Base-by-base conservation (phyloP, 1,140 invertebrate species). In the Diuraphis noxia region DNA sequence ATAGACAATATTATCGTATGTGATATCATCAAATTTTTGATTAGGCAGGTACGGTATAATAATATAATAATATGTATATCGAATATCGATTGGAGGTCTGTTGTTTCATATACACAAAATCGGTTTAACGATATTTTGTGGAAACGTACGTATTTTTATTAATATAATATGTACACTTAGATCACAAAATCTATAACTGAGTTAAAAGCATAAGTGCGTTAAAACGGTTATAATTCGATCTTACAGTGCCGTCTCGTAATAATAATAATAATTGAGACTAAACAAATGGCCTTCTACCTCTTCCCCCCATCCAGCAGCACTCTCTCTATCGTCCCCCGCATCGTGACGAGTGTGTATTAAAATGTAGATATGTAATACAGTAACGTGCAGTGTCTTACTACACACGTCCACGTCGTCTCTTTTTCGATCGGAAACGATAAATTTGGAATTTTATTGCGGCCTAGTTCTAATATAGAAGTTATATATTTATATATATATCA, bases 391-490 rank as follows among this genome's bases (percentile, higher is more conserved):
- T 30, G 25, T 56, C 52, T 56, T 30, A 30, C 9, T 30, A 56
- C 52, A 56, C 52, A 56, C 25, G 52, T 23, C 77, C 77, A 7
- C 34, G 77, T 25, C 34, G 21, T 40, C 36, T n/a, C 82, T 30
- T n/a, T 82, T 84, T 34, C 43, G 36, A 40, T 88, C 38, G 25
- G 86, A 40, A 30, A 88, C 86, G 86, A 63, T 88, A 88, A 88
- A 88, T 88, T 30, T 19, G 49, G 34, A 56, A 56, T 88, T 88
- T 88, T 88, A 88, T 88, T 88, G 52, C 49, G 52, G 86, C 36
- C 86, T n/a, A 88, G 86, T 56, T 88, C 30, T 23, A 49, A 36
- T 46, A 23, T 46, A 23, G 81, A 4, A 6, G 81, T 25, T 30
- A 23, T n/a, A 38, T 38, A 17, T 38, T 17, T 19, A 23, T 23